A percentile compares a stretch with the other conserved stretches of the same genome.
phyloP scores from a whole-genome alignment of 2,797 vertebrate genomes.

The Otus scops region DNA sequence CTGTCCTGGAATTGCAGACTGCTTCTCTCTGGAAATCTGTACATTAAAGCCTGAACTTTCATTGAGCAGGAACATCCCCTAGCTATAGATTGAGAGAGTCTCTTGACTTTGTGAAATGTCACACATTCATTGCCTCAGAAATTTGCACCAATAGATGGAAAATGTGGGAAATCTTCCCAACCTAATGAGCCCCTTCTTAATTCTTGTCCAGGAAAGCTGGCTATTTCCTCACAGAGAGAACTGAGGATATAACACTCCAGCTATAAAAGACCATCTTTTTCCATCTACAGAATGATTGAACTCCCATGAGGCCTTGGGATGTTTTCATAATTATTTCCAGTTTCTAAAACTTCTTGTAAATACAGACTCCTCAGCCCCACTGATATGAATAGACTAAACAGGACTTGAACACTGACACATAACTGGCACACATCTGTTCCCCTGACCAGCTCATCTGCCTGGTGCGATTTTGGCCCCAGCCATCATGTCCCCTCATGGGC shows the following conservation, averaged over 20 bases:
- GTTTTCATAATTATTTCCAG: conserved; percentile 44
- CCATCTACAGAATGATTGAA: conserved; percentile 20
- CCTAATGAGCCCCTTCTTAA: background rate
- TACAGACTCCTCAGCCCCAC: background rate
- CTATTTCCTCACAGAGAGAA: background rate
- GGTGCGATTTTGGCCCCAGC: background rate
- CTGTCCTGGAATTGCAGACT: background rate
- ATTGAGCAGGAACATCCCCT: background rate
- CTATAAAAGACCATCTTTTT: conserved; percentile 36
- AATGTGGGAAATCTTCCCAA: conserved; percentile 35
- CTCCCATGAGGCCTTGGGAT: background rate
- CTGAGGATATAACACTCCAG: background rate
- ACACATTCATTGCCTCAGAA: background rate
- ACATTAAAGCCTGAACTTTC: background rate
- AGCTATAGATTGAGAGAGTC: background rate
- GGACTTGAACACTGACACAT: background rate
- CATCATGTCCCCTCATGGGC: background rate
- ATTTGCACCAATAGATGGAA: conserved; percentile 40
- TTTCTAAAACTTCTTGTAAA: conserved; percentile 21
- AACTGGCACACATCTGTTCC: background rate
- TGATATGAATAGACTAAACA: fast-evolving
- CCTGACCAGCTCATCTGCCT: background rate
- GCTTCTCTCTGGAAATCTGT: background rate
- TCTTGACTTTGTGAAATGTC: background rate
- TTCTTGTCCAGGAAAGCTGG: conserved; percentile 20